Evolutionary conservation across 92 coral and sea anemone genomes (phyloP).

Genomic region (Umimayanthus chanpuru): DNA sequence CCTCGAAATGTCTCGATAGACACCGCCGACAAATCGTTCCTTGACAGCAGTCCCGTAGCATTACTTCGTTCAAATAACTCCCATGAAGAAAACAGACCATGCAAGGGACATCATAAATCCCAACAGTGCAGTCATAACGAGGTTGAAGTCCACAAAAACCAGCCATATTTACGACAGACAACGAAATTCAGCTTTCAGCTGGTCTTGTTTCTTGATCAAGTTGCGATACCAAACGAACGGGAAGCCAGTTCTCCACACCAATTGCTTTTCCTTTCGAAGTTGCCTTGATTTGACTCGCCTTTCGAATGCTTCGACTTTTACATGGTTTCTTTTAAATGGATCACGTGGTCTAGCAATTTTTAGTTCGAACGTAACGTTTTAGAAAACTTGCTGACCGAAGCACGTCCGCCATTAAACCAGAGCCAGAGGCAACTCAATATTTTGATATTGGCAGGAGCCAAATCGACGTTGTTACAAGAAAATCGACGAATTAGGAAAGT

Average conservation of each 20-base stretch:
- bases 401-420: not conserved
- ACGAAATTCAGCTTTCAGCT: not conserved
- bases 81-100: slow-evolving; percentile 75
- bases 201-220: not conserved
- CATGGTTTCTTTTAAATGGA: slow-evolving; percentile 3
- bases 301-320: not conserved
- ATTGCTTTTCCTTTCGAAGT: not conserved
- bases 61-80: slow-evolving; percentile 57
- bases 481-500: not conserved
- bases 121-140: slow-evolving; percentile 52
- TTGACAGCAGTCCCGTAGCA: slow-evolving; percentile 70
- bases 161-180: not conserved
- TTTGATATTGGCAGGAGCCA: not conserved
- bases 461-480: not conserved
- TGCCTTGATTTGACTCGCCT: not conserved
- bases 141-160: slow-evolving; percentile 31
- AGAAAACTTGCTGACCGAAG: slow-evolving; percentile 15
- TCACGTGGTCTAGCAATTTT: slow-evolving; percentile 13
- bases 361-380: slow-evolving; percentile 12
- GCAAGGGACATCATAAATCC: slow-evolving; percentile 67
- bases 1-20: slow-evolving; percentile 69
- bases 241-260: not conserved
- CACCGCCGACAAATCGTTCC: slow-evolving; percentile 72
- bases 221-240: not conserved
- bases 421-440: not conserved